Percentiles rank a stretch among this genome's conserved stretches.
Conservation (phyloP, 2,113 vertebrate species). For the Semicossyphus pulcher region DNA sequence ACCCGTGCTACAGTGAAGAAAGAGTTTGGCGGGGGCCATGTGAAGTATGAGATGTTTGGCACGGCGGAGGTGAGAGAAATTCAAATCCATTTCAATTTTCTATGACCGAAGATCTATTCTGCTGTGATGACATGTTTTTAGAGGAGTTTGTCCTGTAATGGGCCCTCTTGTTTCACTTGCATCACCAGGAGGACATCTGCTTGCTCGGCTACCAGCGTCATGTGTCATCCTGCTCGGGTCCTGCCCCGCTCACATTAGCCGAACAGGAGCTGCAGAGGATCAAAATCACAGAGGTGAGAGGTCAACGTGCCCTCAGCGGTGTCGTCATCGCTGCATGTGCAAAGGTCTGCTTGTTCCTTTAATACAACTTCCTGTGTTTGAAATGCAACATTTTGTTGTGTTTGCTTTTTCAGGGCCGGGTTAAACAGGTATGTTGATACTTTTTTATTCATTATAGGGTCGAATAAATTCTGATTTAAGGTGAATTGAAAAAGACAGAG, state of each 20-base stretch:
- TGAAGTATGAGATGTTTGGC: constrained; percentile 97
- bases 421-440: constrained; percentile 78
- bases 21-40: constrained; percentile 96
- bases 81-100: neutral
- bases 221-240: constrained; percentile 88
- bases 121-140: neutral
- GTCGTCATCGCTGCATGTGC: neutral
- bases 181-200: constrained; percentile 91
- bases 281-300: constrained; percentile 93
- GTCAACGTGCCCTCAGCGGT: constrained; percentile 6
- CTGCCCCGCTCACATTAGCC: constrained; percentile 92
- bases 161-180: constrained; percentile 28
- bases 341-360: neutral
- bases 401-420: constrained; percentile 72
- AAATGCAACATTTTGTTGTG: constrained; percentile 34
- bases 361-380: neutral
- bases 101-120: neutral
- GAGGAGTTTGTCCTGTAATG: neutral
- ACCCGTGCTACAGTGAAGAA: constrained; percentile 97
- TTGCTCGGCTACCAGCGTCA: constrained; percentile 93
- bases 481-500: too few relatives aligned
- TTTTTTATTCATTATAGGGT: neutral
- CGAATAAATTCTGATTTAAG: too few relatives aligned
- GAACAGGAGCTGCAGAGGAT: constrained; percentile 97
- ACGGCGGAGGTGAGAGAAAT: constrained; percentile 88